Evolutionary conservation across 2,888 invertebrate genomes (phyloP), one percentile per base, ranked within the genome.

Genomic region (Sturmia bella): DNA sequence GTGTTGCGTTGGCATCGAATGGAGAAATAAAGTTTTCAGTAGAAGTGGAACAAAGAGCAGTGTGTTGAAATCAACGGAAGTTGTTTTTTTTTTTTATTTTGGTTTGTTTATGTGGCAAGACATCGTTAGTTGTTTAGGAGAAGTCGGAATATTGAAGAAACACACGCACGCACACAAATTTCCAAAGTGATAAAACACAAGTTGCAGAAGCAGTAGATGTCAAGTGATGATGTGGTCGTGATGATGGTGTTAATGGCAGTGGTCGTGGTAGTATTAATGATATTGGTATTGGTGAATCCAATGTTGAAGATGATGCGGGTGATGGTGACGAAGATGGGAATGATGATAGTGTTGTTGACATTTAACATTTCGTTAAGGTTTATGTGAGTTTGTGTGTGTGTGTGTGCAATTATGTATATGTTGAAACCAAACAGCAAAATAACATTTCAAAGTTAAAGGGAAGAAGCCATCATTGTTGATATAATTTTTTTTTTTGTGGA

Each of bases 201-300:
- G 54, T 74, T 61, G 21, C 61, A 73, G 45, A 24, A 24, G 24
- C 39, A 61, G 61, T 19, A 54, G 54, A 4, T 6, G 27, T 59
- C 15, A 39, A 61, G 59, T 61, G 69, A 63, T 24, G 39, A 64
- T 64, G 43, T 41, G 57, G 48, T 61, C 24, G 66, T 48, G 19
- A 68, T 70, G 66, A 41, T 81, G 81, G 57, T 81, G 73, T 73
- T 79, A 50, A 79, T 80, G 66, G 72, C 74, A 64, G 80, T 64
- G 56, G 59, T 39, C 15, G 74, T 21, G 37, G 64, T 52, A 54
- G 43, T 77, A 66, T 75, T 78, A 56, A 76, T 79, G 82, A 75
- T 59, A 64, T 59, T 68, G 64, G 69, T 69, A 57, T 24, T 66
- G 68, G 57, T 43, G 15, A 45, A 56, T 41, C 37, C 50, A 19